These are phyloP conservation scores for Drosophila novamexicana DNA, from an alignment of 1,140 invertebrate species.

Conservation along the genomic window DNA sequence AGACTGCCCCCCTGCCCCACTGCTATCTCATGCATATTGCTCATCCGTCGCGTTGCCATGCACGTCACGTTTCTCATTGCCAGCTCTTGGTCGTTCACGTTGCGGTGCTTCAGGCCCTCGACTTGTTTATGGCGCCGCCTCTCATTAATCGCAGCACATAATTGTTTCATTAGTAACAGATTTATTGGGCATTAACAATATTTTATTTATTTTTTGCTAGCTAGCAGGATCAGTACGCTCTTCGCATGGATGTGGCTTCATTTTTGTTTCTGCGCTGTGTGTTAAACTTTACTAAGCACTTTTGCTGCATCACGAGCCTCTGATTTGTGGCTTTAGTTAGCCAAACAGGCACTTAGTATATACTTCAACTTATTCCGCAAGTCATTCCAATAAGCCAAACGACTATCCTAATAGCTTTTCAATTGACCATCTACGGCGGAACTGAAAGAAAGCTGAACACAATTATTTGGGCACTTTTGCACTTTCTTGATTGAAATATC, in stretches of 20 bases:
- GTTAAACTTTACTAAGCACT: conserved; percentile 57
- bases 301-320: conserved; percentile 39
- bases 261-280: conserved; percentile 21
- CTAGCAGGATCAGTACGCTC: conserved; percentile 6
- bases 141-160: conserved; percentile 74
- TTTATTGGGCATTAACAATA: conserved; percentile 65
- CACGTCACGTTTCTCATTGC: conserved; percentile 62
- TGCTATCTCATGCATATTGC: conserved; percentile 59
- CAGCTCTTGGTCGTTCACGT: conserved; percentile 4
- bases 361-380: conserved; percentile 9
- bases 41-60: conserved; percentile 68
- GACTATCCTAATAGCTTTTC: conserved; percentile 2
- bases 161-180: conserved; percentile 81
- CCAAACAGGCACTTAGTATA: neutral
- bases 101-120: conserved; percentile 28
- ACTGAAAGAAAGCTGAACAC: neutral
- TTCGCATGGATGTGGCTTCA: conserved; percentile 39
- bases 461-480: neutral
- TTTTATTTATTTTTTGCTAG: conserved; percentile 7
- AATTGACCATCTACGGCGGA: neutral
- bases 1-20: neutral
- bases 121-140: conserved; percentile 60
- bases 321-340: conserved; percentile 10
- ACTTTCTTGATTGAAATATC: too few species aligned
- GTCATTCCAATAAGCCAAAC: conserved; percentile 4